Conservation (phyloP, 2,797 vertebrate genomes). For the Pristis pectinata region DNA sequence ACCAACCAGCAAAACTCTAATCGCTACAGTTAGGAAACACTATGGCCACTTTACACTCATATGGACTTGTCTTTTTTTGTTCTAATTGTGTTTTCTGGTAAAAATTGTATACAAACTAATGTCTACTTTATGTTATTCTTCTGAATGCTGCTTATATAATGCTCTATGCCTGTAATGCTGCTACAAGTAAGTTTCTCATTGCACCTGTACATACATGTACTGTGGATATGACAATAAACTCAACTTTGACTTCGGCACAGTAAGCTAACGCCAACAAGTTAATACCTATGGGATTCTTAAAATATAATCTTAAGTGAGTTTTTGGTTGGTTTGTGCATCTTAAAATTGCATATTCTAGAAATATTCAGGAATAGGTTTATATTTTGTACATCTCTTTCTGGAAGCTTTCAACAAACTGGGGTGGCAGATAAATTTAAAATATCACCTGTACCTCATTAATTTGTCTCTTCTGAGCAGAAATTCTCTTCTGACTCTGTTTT, state of each 20-base stretch:
- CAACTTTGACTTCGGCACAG: background rate
- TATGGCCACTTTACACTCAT: no score
- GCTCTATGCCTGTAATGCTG: no score
- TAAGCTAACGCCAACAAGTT: background rate
- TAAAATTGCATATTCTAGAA: conserved; percentile 31
- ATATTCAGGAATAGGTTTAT: background rate
- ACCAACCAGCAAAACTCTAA: no score
- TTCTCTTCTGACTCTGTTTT: conserved; percentile 93
- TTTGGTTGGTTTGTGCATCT: background rate
- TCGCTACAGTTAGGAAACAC: no score
- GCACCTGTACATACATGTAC: no score
- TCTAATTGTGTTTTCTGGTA: no score
- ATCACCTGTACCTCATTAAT: conserved; percentile 80
- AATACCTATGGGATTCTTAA: background rate
- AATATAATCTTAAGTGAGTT: background rate
- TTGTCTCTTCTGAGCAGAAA: conserved; percentile 91
- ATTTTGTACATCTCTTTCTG: background rate
- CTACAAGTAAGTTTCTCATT: no score
- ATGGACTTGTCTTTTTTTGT: no score
- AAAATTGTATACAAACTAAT: no score
- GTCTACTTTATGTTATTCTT: no score
- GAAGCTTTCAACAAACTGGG: background rate
- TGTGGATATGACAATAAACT: no score
- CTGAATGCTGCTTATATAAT: no score
- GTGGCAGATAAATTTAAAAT: background rate